A percentile compares a stretch with the other conserved stretches of the same genome.
These are phyloP conservation scores for Spilogale gracilis DNA, from an alignment of 2,113 vertebrate genomes.

Conservation along the genomic window DNA sequence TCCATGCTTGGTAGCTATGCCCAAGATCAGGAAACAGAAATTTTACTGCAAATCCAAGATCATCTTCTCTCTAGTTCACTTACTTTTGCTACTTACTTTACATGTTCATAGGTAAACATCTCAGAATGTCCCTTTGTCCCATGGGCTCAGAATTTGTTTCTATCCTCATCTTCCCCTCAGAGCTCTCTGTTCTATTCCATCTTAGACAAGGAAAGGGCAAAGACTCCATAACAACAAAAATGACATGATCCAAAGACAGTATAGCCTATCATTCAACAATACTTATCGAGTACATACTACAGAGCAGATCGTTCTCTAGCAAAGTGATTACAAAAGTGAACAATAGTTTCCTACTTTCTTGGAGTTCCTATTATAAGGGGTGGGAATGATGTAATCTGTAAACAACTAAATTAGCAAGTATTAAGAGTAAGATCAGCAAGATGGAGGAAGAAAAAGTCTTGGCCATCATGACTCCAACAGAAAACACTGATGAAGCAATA, in stretches of 20 bases:
- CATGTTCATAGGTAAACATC: background rate
- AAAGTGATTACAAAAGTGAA: background rate
- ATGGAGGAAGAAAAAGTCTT: background rate
- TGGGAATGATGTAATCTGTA: background rate
- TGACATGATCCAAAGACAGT: background rate
- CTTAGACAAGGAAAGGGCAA: background rate
- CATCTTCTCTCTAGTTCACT: background rate
- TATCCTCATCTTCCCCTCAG: background rate
- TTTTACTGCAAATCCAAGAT: background rate
- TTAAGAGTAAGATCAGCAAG: background rate
- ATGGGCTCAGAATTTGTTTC: background rate
- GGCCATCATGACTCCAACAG: no score
- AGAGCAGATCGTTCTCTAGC: background rate
- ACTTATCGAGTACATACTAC: background rate
- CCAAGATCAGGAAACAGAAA: background rate
- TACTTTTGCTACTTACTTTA: no score
- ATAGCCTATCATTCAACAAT: background rate
- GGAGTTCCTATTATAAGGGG: background rate
- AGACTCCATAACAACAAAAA: background rate
- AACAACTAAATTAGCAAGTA: background rate
- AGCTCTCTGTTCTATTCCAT: background rate
- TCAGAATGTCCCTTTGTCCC: background rate
- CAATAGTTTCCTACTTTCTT: background rate
- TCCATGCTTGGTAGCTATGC: background rate
- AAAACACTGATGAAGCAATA: background rate